Base-by-base conservation (phyloP, 2,888 invertebrate genomes). In the Amphipoea oculea region DNA sequence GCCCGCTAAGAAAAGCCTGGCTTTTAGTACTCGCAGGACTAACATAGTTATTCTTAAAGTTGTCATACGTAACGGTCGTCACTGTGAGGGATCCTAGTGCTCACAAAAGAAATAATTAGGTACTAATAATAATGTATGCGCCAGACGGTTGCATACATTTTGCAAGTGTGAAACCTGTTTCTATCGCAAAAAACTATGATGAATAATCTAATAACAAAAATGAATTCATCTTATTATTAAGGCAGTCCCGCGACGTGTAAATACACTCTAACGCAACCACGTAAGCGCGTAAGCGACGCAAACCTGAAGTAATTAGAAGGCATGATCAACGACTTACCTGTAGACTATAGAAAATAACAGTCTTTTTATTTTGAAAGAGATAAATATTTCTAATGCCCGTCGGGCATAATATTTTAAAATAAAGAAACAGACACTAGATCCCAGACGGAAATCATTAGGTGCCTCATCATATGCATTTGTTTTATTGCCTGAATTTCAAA, bases 1-100 rank as follows among this genome's bases (percentile, higher is more conserved):
- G 86, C 85, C 83, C 77, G 85, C 84, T 87, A 84, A 81, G 86
- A 84, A 88, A 90, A 89, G 79, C 84, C 77, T 77, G 75, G 45
- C 74, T 80, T 86, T 89, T 89, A 89, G 84, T 79, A 82, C 81
- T 86, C 73, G 45, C 54, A 81, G 83, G 71, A 73, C 75, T 84
- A 84, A 83, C 80, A 76, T 83, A 83, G 85, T 89, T 85, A 88
- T 87, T 78, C 69, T 70, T 78, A 81, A 82, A 81, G 67, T 84
- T 84, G 76, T 86, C 88, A 82, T 78, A 77, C 73, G 66, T 86
- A 89, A 86, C 88, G 78, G 86, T 83, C 76, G 71, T 67, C 68
- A 72, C 69, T 23, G 65, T 85, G 62, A 80, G 70, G 51, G 66
- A 81, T 79, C 77, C 79, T 82, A 45, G 40, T 57, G 29, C 29